Evolutionary conservation across 2,888 invertebrate genomes (phyloP), one percentile per base, ranked within the genome.

Genomic region (Eledona agricola): DNA sequence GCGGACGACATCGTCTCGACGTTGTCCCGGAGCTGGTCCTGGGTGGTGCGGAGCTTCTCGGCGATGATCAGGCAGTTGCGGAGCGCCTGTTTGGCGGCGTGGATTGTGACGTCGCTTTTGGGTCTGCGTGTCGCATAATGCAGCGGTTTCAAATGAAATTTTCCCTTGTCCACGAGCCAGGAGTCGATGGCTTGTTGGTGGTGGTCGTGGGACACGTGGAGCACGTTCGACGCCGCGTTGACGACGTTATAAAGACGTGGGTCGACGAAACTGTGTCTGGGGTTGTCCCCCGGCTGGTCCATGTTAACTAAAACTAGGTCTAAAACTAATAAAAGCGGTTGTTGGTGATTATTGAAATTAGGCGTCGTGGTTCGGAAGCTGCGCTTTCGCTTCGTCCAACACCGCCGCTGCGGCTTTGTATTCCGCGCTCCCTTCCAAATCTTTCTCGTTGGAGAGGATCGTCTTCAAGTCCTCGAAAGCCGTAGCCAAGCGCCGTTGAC

Each of bases 391-490:
- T 51, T 87, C 89, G 62, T 83, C 82, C 2, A 93, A 73, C 6
- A 86, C 78, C 73, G 83, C 80, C 53, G 82, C 69, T 0, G 94
- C 94, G 4, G 84, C 77, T 15, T 75, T 70, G 66, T 88, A 94
- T 52, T 88, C 89, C 67, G 86, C 87, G 9, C 81, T 75, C 57
- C 87, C 87, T 69, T 85, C 83, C n/a, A 93, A 81, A 69, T 93
- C 93, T 70, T 81, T 78, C 72, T 93, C 93, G 1, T 83, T 83
- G 51, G 87, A 84, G 50, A 93, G 71, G 40, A 87, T 83, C 32
- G 80, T 82, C 70, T 88, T 86, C 31, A 96, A 81, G 55, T 93
- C 90, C 23, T 86, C 83, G 65, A 80, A 86, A 23, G 94, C 94
- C 75, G 87, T 87, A 26, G 80, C 80, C 56, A 88, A 74, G 77